Base-by-base conservation (phyloP, 2,888 invertebrate species). In the Volucella inanis region DNA sequence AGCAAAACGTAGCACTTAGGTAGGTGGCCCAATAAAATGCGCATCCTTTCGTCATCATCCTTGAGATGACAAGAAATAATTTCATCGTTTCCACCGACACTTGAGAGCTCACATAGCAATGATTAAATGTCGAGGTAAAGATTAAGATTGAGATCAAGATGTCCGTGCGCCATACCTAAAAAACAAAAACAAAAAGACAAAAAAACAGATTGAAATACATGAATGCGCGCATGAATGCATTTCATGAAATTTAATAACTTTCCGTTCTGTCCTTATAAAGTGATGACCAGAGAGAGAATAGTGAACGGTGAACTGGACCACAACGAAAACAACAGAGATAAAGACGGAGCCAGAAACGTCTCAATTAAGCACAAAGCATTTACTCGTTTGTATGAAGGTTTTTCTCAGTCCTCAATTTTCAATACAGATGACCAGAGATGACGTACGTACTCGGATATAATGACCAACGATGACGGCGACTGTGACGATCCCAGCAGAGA, bases 341-440 rank as follows among this genome's bases (percentile, higher is more conserved):
- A 31, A 31, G 31, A 31, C 31, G 31, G 31, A 31, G 31, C 31
- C 31, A 31, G 31, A 31, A 31, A 31, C 31, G 75, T 80, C 84
- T 84, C 84, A 84, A 84, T 84, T 80, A 84, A 80, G 79, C 68
- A 84, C 65, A 79, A 84, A 79, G 79, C 84, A 75, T 84, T 84
- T 79, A 22, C 18, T 22, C 18, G 1, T 78, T 71, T 55, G 41
- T 77, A 65, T 84, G 50, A 76, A 70, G 31, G 31, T 31, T 31
- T 6, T 3, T 31, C 6, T 31, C 6, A 31, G 31, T 6, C 31
- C 31, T 31, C 31, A 31, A 31, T 31, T 31, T 6, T 31, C 4
- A 31, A 31, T 31, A 31, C 49, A 70, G 74, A 79, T 75, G 83
- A 61, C 75, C 84, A 80, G 31, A 31, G 75, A 84, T 84, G 84